A percentile compares a stretch with the other conserved stretches of the same genome.
phyloP scores from a whole-genome alignment of 2,888 invertebrate species.

The Nemoura dubitans region DNA sequence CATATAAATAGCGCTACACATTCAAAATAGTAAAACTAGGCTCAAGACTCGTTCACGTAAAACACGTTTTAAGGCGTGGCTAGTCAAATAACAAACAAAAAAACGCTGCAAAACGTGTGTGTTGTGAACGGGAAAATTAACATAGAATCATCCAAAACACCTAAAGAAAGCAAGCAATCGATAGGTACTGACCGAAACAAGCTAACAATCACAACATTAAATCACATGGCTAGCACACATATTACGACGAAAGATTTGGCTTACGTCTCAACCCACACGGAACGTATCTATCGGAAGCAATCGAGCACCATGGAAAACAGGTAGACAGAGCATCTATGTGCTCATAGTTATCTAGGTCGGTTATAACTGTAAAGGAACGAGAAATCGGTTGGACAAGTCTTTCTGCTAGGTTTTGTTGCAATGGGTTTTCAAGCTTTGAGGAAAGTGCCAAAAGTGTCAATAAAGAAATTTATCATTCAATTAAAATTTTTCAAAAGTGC shows the following conservation, averaged over 20 bases:
- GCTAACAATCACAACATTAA: background rate
- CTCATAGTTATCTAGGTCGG: conserved; percentile 72
- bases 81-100: no score
- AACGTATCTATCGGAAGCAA: conserved; percentile 69
- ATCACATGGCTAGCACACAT: background rate
- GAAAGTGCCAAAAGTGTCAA: no score
- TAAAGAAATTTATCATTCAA: no score
- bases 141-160: background rate
- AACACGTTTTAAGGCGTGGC: no score
- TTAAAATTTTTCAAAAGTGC: no score
- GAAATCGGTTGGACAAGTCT: background rate
- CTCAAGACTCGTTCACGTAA: no score
- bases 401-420: background rate
- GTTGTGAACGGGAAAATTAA: no score
- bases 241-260: conserved; percentile 53
- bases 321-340: conserved; percentile 79
- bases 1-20: no score
- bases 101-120: no score
- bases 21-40: no score
- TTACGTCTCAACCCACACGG: conserved; percentile 72
- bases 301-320: conserved; percentile 80
- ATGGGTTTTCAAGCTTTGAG: background rate
- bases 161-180: conserved; percentile 41
- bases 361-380: conserved; percentile 66
- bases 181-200: background rate